phyloP scores from a whole-genome alignment of 2,888 invertebrate species.

The Drosophila prostipennis region DNA sequence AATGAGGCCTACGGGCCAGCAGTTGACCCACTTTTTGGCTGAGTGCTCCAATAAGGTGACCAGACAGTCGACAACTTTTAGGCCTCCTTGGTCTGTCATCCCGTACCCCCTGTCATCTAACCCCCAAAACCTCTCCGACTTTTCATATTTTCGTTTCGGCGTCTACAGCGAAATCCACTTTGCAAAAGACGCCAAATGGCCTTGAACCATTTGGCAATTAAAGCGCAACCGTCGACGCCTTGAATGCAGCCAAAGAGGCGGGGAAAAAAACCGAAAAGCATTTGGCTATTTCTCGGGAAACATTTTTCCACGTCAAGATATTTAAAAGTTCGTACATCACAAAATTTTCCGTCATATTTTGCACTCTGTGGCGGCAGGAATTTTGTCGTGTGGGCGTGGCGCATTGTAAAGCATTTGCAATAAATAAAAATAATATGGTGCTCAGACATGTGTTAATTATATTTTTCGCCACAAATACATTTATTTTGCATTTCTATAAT shows the following conservation, averaged over 20 bases:
- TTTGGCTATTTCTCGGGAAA: conserved; percentile 4
- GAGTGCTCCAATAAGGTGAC: conserved; percentile 25
- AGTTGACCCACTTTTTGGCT: conserved; percentile 19
- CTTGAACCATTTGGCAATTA: conserved; percentile 79
- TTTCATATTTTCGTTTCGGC: conserved; percentile 46
- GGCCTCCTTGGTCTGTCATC: conserved; percentile 39
- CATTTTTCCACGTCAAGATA: conserved; percentile 6
- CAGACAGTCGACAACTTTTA: conserved; percentile 18
- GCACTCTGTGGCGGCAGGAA: background rate
- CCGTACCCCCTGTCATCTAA: too few relatives aligned
- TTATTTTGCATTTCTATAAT: background rate
- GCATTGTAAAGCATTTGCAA: conserved; percentile 27
- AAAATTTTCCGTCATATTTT: conserved; percentile 8
- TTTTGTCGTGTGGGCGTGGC: conserved; percentile 16
- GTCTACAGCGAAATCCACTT: conserved; percentile 70
- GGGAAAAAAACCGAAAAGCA: conserved; percentile 4
- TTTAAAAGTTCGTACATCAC: conserved; percentile 22
- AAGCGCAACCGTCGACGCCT: conserved; percentile 45
- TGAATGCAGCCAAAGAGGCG: conserved; percentile 29
- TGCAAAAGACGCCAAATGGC: conserved; percentile 45
- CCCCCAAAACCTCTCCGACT: background rate
- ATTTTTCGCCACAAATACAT: background rate
- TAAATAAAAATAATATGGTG: conserved; percentile 29
- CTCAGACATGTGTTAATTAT: conserved; percentile 37
- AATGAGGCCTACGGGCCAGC: conserved; percentile 1